phyloP scores from a whole-genome alignment of 1,140 invertebrate species.

The Trichonephila clavata region DNA sequence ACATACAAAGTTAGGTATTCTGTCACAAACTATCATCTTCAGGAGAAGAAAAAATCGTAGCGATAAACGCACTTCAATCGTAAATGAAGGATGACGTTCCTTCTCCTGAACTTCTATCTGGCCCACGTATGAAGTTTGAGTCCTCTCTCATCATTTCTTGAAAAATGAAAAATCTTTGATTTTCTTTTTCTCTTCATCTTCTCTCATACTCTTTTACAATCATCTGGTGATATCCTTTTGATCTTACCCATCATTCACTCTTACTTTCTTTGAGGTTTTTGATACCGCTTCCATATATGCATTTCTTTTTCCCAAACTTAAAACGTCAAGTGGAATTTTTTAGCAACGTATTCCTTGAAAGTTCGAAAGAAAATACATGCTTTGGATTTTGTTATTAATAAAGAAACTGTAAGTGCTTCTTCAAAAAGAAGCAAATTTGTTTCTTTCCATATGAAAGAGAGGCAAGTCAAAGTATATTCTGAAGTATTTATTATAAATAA shows the following conservation, averaged over 20 bases:
- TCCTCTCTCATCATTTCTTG: conserved; percentile 40
- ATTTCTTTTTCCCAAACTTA: not conserved
- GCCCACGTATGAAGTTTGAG: conserved; percentile 3
- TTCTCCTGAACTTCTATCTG: conserved; percentile 11
- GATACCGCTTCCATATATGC: not conserved
- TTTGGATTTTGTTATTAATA: conserved; percentile 1
- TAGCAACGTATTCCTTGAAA: not conserved
- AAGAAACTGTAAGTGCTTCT: not conserved
- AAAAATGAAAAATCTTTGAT: conserved; percentile 55
- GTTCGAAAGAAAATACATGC: not conserved
- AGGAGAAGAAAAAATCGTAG: not conserved
- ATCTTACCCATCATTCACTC: conserved; percentile 48
- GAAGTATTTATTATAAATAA: no score
- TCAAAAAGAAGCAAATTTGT: not conserved
- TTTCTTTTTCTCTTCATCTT: conserved; percentile 37
- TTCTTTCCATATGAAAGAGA: not conserved
- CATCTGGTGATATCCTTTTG: conserved; percentile 47
- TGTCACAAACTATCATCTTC: conserved; percentile 23
- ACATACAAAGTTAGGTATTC: conserved; percentile 21
- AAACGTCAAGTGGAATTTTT: conserved; percentile 35
- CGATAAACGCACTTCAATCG: conserved; percentile 31
- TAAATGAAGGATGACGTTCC: conserved; percentile 58
- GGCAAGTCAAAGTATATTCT: not conserved
- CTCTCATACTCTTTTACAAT: conserved; percentile 44
- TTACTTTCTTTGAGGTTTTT: conserved; percentile 45